phyloP scores from a whole-genome alignment of 2,113 vertebrate species.

The Ceratotherium simum region DNA sequence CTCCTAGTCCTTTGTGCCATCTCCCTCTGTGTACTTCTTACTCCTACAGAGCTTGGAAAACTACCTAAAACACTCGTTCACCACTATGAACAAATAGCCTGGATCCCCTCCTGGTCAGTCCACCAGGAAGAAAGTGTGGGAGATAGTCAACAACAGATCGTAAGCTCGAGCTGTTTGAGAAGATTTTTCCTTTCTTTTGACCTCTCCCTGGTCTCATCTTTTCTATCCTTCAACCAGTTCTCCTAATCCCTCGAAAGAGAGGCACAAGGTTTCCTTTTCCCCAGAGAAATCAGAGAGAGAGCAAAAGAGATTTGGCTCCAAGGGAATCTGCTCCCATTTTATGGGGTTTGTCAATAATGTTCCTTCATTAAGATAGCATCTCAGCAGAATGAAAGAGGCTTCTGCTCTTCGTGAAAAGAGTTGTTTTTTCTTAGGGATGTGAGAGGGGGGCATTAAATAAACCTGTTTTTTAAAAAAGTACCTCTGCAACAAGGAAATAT shows the following conservation, averaged over 20 bases:
- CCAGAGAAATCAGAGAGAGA: conserved; percentile 63
- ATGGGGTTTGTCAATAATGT: conserved; percentile 74
- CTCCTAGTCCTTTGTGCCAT: not conserved
- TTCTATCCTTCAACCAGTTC: not conserved
- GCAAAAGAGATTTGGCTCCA: conserved; percentile 63
- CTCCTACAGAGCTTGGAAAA: conserved; percentile 4
- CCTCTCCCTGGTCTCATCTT: not conserved
- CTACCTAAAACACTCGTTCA: not conserved
- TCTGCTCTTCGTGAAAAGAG: conserved; percentile 52
- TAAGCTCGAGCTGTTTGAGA: not conserved
- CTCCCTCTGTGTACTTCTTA: not conserved
- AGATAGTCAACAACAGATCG: not conserved
- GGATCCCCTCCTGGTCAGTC: not conserved
- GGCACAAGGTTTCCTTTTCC: conserved; percentile 47
- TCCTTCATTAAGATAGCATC: conserved; percentile 80
- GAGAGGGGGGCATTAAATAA: conserved; percentile 80
- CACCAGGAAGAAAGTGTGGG: not conserved
- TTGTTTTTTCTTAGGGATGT: conserved; percentile 71
- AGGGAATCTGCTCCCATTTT: conserved; percentile 66
- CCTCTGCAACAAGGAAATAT: conserved; percentile 85
- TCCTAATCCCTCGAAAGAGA: conserved; percentile 75
- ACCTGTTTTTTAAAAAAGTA: conserved; percentile 83
- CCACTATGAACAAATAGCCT: not conserved
- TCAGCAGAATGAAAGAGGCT: conserved; percentile 65
- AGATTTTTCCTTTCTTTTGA: not conserved